Evolutionary conservation across 2,113 vertebrate genomes (phyloP).

Genomic region (Amazona guildingii): DNA sequence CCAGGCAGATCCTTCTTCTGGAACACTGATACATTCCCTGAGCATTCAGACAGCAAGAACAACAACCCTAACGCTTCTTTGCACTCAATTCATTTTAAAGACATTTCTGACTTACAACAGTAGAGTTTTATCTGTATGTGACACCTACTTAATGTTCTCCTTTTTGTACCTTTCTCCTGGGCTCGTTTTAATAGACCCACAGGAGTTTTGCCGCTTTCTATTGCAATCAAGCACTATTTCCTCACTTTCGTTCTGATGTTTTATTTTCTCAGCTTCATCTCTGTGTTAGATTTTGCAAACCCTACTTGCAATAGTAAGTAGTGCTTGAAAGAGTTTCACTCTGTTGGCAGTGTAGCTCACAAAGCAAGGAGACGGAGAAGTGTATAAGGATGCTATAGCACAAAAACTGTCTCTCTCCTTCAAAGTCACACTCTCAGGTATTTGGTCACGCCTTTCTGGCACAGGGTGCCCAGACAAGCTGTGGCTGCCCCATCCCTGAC

Average conservation of each 20-base stretch:
- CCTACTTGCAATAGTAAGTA: background rate
- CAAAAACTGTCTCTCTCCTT: background rate
- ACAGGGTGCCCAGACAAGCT: background rate
- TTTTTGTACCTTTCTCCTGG: background rate
- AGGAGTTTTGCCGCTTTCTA: background rate
- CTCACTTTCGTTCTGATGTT: background rate
- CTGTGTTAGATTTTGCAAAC: background rate
- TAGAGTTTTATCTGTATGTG: background rate
- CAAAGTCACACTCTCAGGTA: background rate
- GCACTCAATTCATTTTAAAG: background rate
- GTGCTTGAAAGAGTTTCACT: background rate
- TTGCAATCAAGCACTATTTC: background rate
- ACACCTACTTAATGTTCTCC: background rate
- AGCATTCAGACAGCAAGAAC: background rate
- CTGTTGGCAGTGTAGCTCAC: background rate
- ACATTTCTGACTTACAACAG: background rate
- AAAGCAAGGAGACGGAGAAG: background rate
- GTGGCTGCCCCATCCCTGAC: background rate
- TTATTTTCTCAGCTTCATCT: background rate
- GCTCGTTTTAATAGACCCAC: background rate
- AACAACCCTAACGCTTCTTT: background rate
- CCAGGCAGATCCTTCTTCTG: background rate
- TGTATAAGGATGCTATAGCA: background rate
- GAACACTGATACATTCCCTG: background rate
- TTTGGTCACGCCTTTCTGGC: background rate